Conservation (phyloP, 2,113 vertebrate species). For the Anolis sagrei region DNA sequence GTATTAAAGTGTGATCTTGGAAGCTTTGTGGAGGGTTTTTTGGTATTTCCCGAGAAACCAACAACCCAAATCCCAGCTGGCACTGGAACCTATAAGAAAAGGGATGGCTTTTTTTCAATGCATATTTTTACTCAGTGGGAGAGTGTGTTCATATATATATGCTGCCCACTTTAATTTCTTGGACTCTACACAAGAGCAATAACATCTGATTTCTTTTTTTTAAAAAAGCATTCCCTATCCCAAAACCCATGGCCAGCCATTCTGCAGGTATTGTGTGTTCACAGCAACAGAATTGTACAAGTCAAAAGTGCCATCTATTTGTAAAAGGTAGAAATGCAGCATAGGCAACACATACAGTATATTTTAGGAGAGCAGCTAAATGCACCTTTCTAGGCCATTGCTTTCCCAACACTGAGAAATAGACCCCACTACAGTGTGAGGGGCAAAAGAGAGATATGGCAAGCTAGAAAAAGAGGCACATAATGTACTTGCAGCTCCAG, state of each 20-base stretch:
- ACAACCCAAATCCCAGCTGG: slow-evolving; percentile 13
- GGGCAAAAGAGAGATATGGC: neutral
- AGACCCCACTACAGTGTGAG: neutral
- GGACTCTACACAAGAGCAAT: slow-evolving; percentile 57
- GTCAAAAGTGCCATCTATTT: slow-evolving; percentile 86
- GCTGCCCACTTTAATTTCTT: slow-evolving; percentile 65
- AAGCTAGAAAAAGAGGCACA: neutral
- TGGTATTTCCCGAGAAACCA: slow-evolving; percentile 43
- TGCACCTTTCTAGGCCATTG: neutral
- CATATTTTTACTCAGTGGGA: slow-evolving; percentile 49
- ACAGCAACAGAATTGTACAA: slow-evolving; percentile 48
- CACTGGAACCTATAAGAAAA: neutral
- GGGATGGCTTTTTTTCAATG: slow-evolving; percentile 26
- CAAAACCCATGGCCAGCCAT: slow-evolving; percentile 16
- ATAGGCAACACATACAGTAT: slow-evolving; percentile 19
- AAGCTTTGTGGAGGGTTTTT: slow-evolving; percentile 14
- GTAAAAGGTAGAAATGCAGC: slow-evolving; percentile 76
- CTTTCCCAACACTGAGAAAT: neutral
- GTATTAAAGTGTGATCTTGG: slow-evolving; percentile 61
- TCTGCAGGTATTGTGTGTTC: slow-evolving; percentile 42
- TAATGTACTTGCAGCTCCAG: neutral
- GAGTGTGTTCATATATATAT: slow-evolving; percentile 52
- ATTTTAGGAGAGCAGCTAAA: neutral
- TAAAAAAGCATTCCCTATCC: neutral
- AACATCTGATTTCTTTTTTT: slow-evolving; percentile 51